A percentile compares a stretch with the other conserved stretches of the same genome.
Evolutionary conservation across 2,888 invertebrate species (phyloP).

Genomic region (Dione vanillae): DNA sequence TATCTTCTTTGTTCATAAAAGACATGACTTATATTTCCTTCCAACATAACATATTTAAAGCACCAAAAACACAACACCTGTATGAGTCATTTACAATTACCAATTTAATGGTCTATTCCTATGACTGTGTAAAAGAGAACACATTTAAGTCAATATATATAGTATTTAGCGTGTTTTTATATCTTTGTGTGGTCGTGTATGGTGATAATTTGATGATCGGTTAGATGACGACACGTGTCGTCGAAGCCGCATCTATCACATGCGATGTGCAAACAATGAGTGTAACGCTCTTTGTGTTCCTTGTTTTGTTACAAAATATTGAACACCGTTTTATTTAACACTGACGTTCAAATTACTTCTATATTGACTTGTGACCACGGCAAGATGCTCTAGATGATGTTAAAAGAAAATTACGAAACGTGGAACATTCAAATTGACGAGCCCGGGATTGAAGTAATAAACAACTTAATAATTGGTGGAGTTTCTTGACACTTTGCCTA

Average conservation of each 20-base stretch:
- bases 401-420: slow-evolving; percentile 63
- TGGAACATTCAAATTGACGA: slow-evolving; percentile 40
- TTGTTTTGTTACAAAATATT: slow-evolving; percentile 84
- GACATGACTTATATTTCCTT: background rate
- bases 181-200: slow-evolving; percentile 50
- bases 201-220: slow-evolving; percentile 77
- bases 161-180: slow-evolving; percentile 51
- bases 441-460: background rate
- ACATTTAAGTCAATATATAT: slow-evolving; percentile 42
- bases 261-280: slow-evolving; percentile 73
- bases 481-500: background rate
- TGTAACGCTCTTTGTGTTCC: slow-evolving; percentile 82
- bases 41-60: background rate
- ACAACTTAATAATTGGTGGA: background rate
- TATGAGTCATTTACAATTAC: slow-evolving; percentile 4
- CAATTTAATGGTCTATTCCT: slow-evolving; percentile 11
- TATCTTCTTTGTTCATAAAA: no score
- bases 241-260: slow-evolving; percentile 55
- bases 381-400: slow-evolving; percentile 60
- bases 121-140: slow-evolving; percentile 31
- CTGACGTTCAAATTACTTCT: slow-evolving; percentile 75
- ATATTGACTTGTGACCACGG: slow-evolving; percentile 73
- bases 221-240: slow-evolving; percentile 59
- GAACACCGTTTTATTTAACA: slow-evolving; percentile 84
- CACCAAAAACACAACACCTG: background rate